Evolutionary conservation across 2,113 vertebrate species (phyloP).

Genomic region (Hassar affinis): DNA sequence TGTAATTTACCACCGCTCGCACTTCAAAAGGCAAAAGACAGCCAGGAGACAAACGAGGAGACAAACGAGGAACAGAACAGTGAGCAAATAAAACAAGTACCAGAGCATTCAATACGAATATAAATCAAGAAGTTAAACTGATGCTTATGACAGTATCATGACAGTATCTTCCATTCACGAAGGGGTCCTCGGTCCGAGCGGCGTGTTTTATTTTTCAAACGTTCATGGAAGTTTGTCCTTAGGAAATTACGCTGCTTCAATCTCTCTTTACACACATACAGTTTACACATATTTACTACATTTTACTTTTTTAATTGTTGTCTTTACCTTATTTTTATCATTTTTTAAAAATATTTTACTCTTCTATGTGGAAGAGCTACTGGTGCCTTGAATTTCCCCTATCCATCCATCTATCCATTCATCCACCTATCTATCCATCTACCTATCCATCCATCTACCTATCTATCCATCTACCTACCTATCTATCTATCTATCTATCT

Average conservation of each 20-base stretch:
- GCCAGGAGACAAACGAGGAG: neutral
- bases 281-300: too few species aligned
- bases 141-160: neutral
- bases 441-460: too few species aligned
- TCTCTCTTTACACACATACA: too few species aligned
- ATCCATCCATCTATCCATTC: too few species aligned
- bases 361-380: too few species aligned
- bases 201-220: neutral
- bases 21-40: slow-evolving; percentile 28
- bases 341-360: too few species aligned
- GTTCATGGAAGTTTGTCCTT: neutral
- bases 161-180: neutral
- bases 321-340: too few species aligned
- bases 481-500: too few species aligned
- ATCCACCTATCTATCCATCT: too few species aligned
- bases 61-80: neutral
- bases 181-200: neutral
- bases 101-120: neutral
- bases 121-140: neutral
- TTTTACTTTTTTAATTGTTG: too few species aligned
- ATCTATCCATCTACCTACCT: too few species aligned
- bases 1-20: slow-evolving; percentile 38
- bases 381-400: too few species aligned
- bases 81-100: neutral
- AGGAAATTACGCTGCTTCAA: neutral